Evolutionary conservation across 2,797 vertebrate species (phyloP).

Genomic region (Pygocentrus nattereri): DNA sequence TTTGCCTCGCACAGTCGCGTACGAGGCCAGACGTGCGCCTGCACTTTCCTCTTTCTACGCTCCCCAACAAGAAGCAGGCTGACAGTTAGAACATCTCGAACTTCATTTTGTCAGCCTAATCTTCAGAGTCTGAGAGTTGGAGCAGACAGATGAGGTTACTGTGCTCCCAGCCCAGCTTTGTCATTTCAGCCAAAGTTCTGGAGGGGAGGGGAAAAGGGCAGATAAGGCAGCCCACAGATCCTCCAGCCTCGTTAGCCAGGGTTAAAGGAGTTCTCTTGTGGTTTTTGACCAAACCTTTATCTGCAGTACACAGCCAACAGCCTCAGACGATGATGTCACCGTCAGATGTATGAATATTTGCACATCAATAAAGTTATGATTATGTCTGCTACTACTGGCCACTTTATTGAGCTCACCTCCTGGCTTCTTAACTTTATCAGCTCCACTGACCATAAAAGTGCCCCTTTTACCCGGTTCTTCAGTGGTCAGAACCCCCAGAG

Average conservation of each 20-base stretch:
- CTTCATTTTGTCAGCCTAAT: background rate
- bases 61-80: background rate
- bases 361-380: too few species aligned
- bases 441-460: too few species aligned
- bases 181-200: background rate
- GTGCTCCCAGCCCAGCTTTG: conserved; percentile 1
- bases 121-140: background rate
- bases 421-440: too few species aligned
- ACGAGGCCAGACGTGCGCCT: background rate
- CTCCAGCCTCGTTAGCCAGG: background rate
- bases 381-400: too few species aligned
- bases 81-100: conserved; percentile 14
- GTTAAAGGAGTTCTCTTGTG: too few species aligned
- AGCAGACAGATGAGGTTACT: background rate
- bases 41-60: background rate
- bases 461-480: too few species aligned
- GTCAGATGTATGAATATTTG: too few species aligned
- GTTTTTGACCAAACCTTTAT: too few species aligned
- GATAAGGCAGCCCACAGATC: background rate
- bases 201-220: background rate
- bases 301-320: too few species aligned
- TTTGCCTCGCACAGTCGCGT: background rate
- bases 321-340: too few species aligned
- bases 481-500: too few species aligned
- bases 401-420: too few species aligned